Percentiles rank a stretch among this genome's conserved stretches.
Conservation (phyloP, 1,140 invertebrate genomes). For the Sminthurides bifidus region DNA sequence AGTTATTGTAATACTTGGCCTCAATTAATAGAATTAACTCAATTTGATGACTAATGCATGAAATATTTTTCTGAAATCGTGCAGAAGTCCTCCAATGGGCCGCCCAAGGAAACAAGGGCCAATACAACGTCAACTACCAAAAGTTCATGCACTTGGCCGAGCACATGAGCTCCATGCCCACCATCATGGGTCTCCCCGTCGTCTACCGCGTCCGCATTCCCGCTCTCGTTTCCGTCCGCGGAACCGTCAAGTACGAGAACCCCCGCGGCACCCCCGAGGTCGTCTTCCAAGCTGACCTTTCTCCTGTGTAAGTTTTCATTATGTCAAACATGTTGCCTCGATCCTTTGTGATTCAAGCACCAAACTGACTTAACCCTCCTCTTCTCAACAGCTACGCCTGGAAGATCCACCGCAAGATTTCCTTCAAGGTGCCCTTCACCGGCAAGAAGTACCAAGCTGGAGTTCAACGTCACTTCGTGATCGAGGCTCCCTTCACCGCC, state of each 20-base stretch:
- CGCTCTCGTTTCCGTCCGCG: constrained; percentile 23
- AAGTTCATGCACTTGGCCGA: constrained; percentile 20
- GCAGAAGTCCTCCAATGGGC: not conserved
- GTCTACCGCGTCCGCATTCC: constrained; percentile 18
- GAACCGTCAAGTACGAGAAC: constrained; percentile 19
- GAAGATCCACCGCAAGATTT: constrained; percentile 22
- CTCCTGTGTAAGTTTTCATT: constrained; percentile 11
- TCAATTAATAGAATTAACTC: not conserved
- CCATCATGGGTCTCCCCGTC: constrained; percentile 24
- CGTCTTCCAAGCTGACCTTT: constrained; percentile 23
- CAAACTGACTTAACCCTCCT: not conserved
- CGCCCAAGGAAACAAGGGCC: not conserved
- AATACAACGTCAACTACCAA: constrained; percentile 25
- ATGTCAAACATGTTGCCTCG: not conserved
- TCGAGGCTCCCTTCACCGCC: constrained; percentile 21
- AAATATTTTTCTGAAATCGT: not conserved
- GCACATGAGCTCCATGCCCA: constrained; percentile 20
- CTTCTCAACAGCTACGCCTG: constrained; percentile 15
- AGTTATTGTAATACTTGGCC: not conserved
- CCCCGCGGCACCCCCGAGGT: not conserved
- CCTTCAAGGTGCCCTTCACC: constrained; percentile 27
- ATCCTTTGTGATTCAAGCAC: not conserved
- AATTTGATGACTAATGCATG: not conserved
- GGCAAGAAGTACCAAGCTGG: constrained; percentile 26
- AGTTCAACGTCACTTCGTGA: constrained; percentile 21